Base-by-base conservation (phyloP, 2,888 invertebrate species). In the Hemistola chrysoprasaria region DNA sequence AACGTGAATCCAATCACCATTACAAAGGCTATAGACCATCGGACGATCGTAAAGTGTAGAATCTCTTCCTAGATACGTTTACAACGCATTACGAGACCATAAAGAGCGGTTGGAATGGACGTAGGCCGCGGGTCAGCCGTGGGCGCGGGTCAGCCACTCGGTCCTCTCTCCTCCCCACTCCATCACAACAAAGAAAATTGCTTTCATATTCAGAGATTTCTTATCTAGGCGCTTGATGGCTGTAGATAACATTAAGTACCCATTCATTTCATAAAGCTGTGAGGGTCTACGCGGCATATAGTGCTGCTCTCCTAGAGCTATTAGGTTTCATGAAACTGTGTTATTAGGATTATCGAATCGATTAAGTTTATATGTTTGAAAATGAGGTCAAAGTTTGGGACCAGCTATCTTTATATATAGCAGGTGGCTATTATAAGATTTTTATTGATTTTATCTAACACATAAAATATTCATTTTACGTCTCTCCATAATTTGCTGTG, bases 1-100 rank as follows among this genome's bases (percentile, higher is more conserved):
- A 50, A 56, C 52, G 53, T 59, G 62, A 68, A 66, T 67, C 62
- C 65, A 71, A 69, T 73, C 63, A 65, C 60, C 57, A 60, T 64
- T 61, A 70, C 62, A 52, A 52, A 49, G 53, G 52, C 48, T 51
- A 59, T 59, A 60, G 61, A 59, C 53, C 62, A 67, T 73, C 59
- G 54, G 54, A 56, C 47, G 55, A 58, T 73, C 74, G 72, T 83
- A 78, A 77, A 78, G 57, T 62, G 59, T 51, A 65, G 70, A 69
- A 72, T 72, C 68, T 70, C 68, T 69, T 67, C 68, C 62, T 70
- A 71, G 75, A 73, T 75, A 68, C 69, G 64, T 76, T 74, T 71
- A 76, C 69, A 69, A 65, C 56, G 59, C 62, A 69, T 73, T 73
- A 70, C 50, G 59, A 59, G 63, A 55, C 61, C 60, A 71, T 79